Base-by-base conservation (phyloP, 2,113 vertebrate genomes). In the Vulpes lagopus region DNA sequence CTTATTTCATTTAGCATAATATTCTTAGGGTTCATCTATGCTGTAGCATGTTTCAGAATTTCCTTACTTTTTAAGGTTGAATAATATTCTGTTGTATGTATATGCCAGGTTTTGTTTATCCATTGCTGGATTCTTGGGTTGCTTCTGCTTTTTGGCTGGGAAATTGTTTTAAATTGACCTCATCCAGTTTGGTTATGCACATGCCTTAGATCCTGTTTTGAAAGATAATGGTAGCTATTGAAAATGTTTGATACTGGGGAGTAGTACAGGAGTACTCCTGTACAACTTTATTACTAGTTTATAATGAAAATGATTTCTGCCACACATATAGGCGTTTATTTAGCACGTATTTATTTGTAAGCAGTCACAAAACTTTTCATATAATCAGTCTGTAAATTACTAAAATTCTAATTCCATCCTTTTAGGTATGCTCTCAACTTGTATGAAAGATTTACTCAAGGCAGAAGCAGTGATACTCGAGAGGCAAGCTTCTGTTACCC, bases 241-340 rank as follows among this genome's bases (percentile, higher is more conserved):
- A 93, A 73, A 93, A 79, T 79, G 35, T 90, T 87, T 91, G 51
- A 60, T 67, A 3, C 20, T 43, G 19, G 49, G 84, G 19, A 92
- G 8, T 69, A 57, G 83, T 76, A 96, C 35, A 35, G 35, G 35
- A 78, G 23, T 78, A 65, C 4, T 55, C 20, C 59, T n/a, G 38
- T 17, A 51, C 43, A 89, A 87, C n/a, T 32, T 78, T 30, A 94
- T 89, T 81, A 60, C 30, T 80, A 84, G 5, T 5, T 76, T 96
- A 30, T 64, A 89, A 78, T 88, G 64, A 93, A 95, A 96, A 59
- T 51, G 11, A 32, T 91, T 90, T 96, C 43, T 83, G 51, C 16
- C 87, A 23, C 8, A 95, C 19, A 78, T 35, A 35, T 16, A 88
- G 49, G 38, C 80, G 85, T 81, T 65, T 79, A 59, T 93, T 96